A percentile compares a stretch with the other conserved stretches of the same genome.
Conservation (phyloP, 64 coral and sea anemone genomes). For the Pachyseris speciosa region DNA sequence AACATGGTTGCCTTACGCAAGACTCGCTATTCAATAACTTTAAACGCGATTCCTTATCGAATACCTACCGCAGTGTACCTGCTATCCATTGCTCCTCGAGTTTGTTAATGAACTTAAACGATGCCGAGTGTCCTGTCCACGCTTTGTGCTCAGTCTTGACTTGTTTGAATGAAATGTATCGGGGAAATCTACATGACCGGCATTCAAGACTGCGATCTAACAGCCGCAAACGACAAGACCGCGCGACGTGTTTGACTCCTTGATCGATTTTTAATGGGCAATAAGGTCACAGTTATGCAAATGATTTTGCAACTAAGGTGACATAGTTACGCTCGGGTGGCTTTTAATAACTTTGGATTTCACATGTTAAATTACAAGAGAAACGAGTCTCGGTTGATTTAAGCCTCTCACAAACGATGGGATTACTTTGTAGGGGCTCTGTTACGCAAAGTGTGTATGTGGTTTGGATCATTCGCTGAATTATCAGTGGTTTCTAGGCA, state of each 20-base stretch:
- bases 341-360: not conserved
- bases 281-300: not conserved
- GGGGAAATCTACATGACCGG: not conserved
- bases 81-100: not conserved
- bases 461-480: too few relatives aligned
- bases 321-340: constrained; percentile 3
- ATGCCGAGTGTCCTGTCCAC: not conserved
- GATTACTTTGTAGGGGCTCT: too few relatives aligned
- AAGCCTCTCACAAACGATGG: not conserved
- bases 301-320: not conserved
- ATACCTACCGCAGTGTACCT: not conserved
- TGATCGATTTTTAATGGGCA: constrained; percentile 22
- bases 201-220: not conserved
- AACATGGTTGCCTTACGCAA: too few relatives aligned
- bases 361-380: not conserved
- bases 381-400: not conserved
- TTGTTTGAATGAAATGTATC: not conserved
- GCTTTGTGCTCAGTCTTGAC: not conserved
- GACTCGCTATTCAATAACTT: too few relatives aligned
- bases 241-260: not conserved
- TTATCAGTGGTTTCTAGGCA: too few relatives aligned
- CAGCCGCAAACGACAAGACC: too few relatives aligned
- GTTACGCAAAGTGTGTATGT: too few relatives aligned
- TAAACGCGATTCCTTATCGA: not conserved
- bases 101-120: not conserved